Percentiles rank a stretch among this genome's conserved stretches.
phyloP scores from a whole-genome alignment of 2,113 vertebrate genomes.

The Taxidea taxus region DNA sequence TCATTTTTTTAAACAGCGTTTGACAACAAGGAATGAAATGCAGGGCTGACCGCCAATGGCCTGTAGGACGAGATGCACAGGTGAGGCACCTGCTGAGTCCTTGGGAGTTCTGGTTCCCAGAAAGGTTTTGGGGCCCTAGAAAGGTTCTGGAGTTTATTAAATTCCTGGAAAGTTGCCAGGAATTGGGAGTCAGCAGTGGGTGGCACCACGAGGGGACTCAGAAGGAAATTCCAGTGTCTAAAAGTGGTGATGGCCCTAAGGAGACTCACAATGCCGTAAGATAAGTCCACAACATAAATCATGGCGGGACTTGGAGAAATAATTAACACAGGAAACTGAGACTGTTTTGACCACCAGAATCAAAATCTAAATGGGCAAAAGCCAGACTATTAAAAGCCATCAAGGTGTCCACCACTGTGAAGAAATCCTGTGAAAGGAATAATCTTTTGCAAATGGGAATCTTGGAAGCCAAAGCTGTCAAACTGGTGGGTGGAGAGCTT shows the following conservation, averaged over 20 bases:
- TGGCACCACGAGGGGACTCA: background rate
- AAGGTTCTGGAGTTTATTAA: background rate
- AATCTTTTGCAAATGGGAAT: background rate
- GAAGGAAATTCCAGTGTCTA: background rate
- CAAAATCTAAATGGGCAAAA: background rate
- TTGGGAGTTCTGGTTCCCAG: background rate
- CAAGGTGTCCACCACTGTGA: background rate
- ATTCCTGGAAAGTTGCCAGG: background rate
- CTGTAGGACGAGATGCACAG: background rate
- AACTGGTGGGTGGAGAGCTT: too few species aligned
- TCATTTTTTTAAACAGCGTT: background rate
- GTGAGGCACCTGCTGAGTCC: fast-evolving
- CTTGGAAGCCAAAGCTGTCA: background rate
- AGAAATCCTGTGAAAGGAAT: background rate
- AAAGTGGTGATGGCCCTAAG: fast-evolving
- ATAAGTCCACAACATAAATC: background rate
- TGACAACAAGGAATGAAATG: background rate
- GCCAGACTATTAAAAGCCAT: background rate
- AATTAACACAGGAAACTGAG: background rate
- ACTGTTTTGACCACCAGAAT: background rate
- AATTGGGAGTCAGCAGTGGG: background rate
- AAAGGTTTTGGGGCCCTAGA: background rate
- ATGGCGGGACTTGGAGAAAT: background rate
- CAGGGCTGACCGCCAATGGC: background rate
- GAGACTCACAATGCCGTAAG: background rate